Evolutionary conservation across 2,797 vertebrate species (phyloP).

Genomic region (Poecilia velifera): DNA sequence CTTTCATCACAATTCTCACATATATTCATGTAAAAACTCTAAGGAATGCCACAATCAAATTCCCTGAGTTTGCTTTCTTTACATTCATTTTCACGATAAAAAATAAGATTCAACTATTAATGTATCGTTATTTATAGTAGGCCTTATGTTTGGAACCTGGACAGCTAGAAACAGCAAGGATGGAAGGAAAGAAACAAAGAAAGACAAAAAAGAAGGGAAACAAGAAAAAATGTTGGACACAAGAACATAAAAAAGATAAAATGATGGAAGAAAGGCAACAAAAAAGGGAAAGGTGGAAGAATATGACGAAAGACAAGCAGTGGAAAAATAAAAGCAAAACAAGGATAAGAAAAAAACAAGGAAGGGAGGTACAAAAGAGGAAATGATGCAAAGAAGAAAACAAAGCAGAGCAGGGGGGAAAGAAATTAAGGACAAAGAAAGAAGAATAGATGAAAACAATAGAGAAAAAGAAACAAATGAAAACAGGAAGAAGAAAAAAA

Average conservation of each 20-base stretch:
- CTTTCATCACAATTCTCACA: slow-evolving; percentile 9
- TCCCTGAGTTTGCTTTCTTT: background rate
- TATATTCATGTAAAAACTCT: background rate
- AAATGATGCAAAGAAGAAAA: background rate
- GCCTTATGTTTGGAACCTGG: background rate
- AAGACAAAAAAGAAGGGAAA: background rate
- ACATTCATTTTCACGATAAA: background rate
- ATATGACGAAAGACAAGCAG: background rate
- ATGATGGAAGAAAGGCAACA: background rate
- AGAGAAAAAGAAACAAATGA: background rate
- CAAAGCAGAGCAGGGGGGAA: background rate
- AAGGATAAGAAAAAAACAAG: background rate
- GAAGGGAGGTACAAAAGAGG: background rate
- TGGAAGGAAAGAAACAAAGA: background rate
- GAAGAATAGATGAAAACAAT: background rate
- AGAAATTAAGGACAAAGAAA: background rate
- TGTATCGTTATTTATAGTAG: background rate
- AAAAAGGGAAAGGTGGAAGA: no score
- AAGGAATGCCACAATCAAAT: background rate
- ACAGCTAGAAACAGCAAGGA: background rate
- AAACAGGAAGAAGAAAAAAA: background rate
- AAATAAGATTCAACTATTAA: background rate
- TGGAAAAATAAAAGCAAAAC: background rate
- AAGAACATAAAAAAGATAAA: background rate
- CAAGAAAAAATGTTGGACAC: background rate